phyloP scores from a whole-genome alignment of 1,140 invertebrate species.

The Centruroides vittatus region DNA sequence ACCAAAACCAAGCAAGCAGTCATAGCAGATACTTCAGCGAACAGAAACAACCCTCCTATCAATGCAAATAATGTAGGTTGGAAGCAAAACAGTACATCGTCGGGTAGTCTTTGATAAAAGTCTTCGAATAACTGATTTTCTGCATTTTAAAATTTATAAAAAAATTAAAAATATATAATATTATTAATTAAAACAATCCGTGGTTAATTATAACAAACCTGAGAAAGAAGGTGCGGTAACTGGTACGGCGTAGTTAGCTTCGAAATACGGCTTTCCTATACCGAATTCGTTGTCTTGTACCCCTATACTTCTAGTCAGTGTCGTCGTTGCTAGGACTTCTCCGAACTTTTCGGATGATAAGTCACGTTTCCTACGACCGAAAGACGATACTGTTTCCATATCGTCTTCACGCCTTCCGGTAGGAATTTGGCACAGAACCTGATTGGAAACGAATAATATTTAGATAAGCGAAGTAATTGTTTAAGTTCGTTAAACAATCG shows the following conservation, averaged over 20 bases:
- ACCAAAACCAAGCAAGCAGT: constrained; percentile 6
- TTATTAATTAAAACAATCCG: too few relatives aligned
- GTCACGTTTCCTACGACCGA: constrained; percentile 11
- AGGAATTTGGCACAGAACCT: constrained; percentile 19
- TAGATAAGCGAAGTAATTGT: too few relatives aligned
- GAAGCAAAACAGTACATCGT: constrained; percentile 4
- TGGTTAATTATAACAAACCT: not conserved
- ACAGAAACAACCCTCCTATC: constrained; percentile 4
- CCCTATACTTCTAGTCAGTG: constrained; percentile 12
- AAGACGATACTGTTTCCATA: constrained; percentile 18
- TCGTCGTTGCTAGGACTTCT: constrained; percentile 9
- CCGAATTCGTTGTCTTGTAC: constrained; percentile 39
- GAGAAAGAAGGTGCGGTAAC: constrained; percentile 7
- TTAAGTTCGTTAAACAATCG: too few relatives aligned
- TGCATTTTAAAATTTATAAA: too few relatives aligned
- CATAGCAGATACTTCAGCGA: constrained; percentile 7
- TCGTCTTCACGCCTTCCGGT: constrained; percentile 18
- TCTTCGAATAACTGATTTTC: too few relatives aligned
- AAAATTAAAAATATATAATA: too few relatives aligned
- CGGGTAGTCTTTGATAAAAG: too few relatives aligned
- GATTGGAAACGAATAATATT: not conserved
- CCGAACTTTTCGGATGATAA: not conserved
- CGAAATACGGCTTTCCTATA: constrained; percentile 34
- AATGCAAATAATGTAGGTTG: constrained; percentile 9
- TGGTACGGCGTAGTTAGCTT: constrained; percentile 9